Percentiles rank a stretch among this genome's conserved stretches.
Evolutionary conservation across 2,113 vertebrate species (phyloP).

Genomic region (Atrichornis clamosus): DNA sequence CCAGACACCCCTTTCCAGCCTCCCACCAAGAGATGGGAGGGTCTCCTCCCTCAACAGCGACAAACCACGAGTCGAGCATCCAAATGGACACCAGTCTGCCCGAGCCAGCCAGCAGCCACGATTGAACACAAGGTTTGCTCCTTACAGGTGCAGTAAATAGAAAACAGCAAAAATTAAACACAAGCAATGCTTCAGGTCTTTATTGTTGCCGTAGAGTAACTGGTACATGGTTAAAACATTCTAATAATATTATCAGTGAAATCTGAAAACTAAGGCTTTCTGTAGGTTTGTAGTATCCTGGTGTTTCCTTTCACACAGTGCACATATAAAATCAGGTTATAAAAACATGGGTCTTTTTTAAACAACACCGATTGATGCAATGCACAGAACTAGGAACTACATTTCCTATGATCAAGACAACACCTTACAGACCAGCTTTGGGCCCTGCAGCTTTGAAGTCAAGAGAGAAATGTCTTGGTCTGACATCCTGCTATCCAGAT

Average conservation of each 20-base stretch:
- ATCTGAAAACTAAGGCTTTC: conserved; percentile 73
- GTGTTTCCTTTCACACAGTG: conserved; percentile 52
- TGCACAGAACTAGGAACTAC: conserved; percentile 1
- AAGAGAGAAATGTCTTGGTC: neutral
- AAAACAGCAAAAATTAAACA: neutral
- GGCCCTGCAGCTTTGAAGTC: neutral
- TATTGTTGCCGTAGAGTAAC: conserved; percentile 67
- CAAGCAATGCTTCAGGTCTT: conserved; percentile 45
- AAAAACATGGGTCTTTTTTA: conserved; percentile 41
- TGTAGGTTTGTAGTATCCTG: conserved; percentile 64
- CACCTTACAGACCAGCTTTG: neutral
- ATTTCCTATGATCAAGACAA: neutral
- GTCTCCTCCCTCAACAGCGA: neutral
- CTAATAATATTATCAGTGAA: conserved; percentile 35
- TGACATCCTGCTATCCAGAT: neutral
- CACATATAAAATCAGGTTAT: conserved; percentile 64
- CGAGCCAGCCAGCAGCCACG: fast-evolving
- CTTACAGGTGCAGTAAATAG: neutral
- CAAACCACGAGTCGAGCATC: neutral
- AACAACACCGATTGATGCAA: conserved; percentile 8
- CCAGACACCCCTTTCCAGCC: neutral
- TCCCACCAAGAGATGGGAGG: neutral
- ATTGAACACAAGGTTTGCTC: neutral
- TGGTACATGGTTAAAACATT: conserved; percentile 60
- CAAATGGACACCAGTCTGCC: neutral